A percentile compares a stretch with the other conserved stretches of the same genome.
Evolutionary conservation across 2,113 vertebrate species (phyloP).

Genomic region (Lophochroa leadbeateri): DNA sequence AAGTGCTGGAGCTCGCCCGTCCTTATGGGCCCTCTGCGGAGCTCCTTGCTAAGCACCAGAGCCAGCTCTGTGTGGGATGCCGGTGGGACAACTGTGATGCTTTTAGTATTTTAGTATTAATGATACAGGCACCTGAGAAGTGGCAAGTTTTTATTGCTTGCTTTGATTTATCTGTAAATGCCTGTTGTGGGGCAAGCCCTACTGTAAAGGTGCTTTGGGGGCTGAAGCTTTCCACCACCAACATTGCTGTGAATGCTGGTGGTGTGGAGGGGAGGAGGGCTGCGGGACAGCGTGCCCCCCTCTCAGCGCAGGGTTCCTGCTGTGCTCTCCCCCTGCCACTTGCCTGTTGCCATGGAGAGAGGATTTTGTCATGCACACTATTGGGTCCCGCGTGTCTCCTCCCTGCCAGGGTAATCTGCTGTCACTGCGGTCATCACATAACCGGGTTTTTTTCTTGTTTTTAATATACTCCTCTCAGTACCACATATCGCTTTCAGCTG

Average conservation of each 20-base stretch:
- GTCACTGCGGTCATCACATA: conserved; percentile 40
- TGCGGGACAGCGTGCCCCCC: neutral
- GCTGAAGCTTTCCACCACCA: neutral
- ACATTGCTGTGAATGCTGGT: conserved; percentile 23
- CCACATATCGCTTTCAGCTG: conserved; percentile 39
- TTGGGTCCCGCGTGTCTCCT: conserved; percentile 48
- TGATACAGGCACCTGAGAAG: neutral
- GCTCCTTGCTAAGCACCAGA: neutral
- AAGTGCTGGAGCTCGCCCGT: neutral
- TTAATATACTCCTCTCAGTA: conserved; percentile 23
- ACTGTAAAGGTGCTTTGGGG: conserved; percentile 2
- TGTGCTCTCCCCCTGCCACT: neutral
- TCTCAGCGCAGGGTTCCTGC: conserved; percentile 20
- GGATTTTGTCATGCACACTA: conserved; percentile 69
- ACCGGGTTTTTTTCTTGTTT: neutral
- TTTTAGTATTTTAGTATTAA: neutral
- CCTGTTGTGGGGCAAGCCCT: neutral
- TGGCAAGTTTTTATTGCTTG: neutral
- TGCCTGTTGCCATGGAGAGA: conserved; percentile 75
- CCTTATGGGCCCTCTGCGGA: neutral
- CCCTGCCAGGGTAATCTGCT: conserved; percentile 60
- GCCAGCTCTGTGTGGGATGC: rapidly evolving
- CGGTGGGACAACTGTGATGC: rapidly evolving
- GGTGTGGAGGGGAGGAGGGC: conserved; percentile 38
- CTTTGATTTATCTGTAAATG: neutral